Percentiles rank a stretch among this genome's conserved stretches.
Evolutionary conservation across 92 coral and sea anemone genomes (phyloP).

Genomic region (Bergia sp.): DNA sequence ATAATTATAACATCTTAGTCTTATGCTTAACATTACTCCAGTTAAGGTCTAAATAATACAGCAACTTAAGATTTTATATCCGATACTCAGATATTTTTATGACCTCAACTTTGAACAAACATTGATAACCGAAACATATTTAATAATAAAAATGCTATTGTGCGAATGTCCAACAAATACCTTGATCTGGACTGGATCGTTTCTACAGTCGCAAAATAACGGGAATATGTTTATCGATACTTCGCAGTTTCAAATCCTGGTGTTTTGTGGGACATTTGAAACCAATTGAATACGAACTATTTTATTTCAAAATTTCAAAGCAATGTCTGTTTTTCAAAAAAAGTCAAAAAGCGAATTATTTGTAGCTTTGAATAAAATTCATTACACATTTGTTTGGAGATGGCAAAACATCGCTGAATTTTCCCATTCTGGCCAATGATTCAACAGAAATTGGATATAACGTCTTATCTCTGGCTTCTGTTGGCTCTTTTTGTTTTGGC

Average conservation of each 20-base stretch:
- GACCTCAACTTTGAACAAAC: conserved; percentile 10
- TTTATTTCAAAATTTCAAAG: neutral
- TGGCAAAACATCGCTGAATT: neutral
- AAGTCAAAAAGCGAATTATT: neutral
- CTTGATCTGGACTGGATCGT: neutral
- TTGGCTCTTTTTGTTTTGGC: too few relatives aligned
- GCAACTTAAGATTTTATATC: conserved; percentile 22
- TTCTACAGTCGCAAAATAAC: neutral
- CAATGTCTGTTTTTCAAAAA: neutral
- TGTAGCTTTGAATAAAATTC: neutral
- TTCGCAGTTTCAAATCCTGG: neutral
- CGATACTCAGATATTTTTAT: conserved; percentile 33
- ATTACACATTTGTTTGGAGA: too few relatives aligned
- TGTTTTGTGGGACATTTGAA: conserved; percentile 6
- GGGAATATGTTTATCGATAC: neutral
- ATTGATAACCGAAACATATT: conserved; percentile 20
- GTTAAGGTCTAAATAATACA: neutral
- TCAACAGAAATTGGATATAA: too few relatives aligned
- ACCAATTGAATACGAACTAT: neutral
- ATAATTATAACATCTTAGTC: too few relatives aligned
- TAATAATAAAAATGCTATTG: conserved; percentile 17
- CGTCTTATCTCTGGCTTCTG: neutral
- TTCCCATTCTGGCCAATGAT: neutral
- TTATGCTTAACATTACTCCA: neutral
- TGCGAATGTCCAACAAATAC: neutral